phyloP scores from a whole-genome alignment of 2,797 vertebrate species.

The Myotis daubentonii region DNA sequence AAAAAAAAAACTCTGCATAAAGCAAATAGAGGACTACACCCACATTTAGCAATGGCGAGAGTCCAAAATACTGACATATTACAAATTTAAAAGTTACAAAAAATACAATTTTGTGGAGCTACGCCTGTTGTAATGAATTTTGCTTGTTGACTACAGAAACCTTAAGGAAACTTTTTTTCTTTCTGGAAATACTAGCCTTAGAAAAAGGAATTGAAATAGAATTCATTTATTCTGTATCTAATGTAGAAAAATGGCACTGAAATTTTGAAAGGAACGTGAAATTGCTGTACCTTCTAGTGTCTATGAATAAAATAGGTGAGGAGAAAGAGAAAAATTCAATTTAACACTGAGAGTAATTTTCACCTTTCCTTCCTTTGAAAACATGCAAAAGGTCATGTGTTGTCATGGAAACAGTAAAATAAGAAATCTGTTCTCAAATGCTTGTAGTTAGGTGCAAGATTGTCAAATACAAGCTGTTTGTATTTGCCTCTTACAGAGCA shows the following conservation, averaged over 20 bases:
- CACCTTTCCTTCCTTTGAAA: slow-evolving; percentile 72
- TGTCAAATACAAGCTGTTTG: slow-evolving; percentile 69
- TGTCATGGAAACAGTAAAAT: slow-evolving; percentile 87
- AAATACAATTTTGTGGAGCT: not conserved
- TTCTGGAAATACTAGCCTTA: slow-evolving; percentile 22
- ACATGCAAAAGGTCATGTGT: slow-evolving; percentile 79
- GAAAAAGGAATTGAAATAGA: not conserved
- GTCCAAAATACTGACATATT: not conserved
- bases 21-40: not conserved
- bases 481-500: slow-evolving; percentile 66
- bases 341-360: slow-evolving; percentile 76
- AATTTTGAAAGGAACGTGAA: slow-evolving; percentile 64
- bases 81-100: not conserved
- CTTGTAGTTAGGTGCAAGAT: slow-evolving; percentile 54
- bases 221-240: slow-evolving; percentile 44
- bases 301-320: slow-evolving; percentile 67
- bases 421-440: slow-evolving; percentile 74
- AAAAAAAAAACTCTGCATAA: not conserved
- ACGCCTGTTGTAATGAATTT: not conserved
- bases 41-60: not conserved
- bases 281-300: slow-evolving; percentile 55
- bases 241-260: slow-evolving; percentile 63
- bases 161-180: not conserved
- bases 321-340: slow-evolving; percentile 68
- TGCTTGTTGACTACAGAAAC: not conserved